Base-by-base conservation (phyloP, 92 coral and sea anemone genomes). In the Epizoanthus fatuus region DNA sequence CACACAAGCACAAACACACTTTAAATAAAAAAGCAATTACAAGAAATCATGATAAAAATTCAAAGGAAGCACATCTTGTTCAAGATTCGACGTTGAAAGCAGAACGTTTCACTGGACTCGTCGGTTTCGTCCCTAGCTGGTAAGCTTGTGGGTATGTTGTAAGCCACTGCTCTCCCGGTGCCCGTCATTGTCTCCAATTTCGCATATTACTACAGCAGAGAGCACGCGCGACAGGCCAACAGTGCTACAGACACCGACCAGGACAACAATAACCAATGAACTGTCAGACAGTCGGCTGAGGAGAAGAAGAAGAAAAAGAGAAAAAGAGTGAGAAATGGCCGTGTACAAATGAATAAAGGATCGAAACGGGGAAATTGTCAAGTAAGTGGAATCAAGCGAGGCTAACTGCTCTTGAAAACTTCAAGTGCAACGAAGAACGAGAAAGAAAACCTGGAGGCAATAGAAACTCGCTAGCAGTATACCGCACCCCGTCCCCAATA, bases 171-270 rank as follows among this genome's bases (percentile, higher is more conserved):
- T 10, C 82, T 77, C 40, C 82, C 82, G 10, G 82, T 77, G 1
- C 82, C 82, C 2, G 82, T 77, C 6, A 77, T 77, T 2, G 82
- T 77, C 39, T 77, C 82, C 11, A 77, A 77, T 17, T 77, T 77
- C 19, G 82, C 82, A 5, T 77, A 77, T 42, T 77, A 77, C 45
- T 77, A 77, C 82, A 77, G 82, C 82, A 68, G 82, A 10, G 82
- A 59, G 15, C 70, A 77, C 15, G 82, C 82, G 54, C 82, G 82
- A 12, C 82, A 77, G 37, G 82, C 82, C 4, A 59, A 77, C 55
- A 77, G n/a, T 13, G 56, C 58, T 2, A 17, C 64, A 13, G 82
- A 77, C 1, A 7, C 82, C 4, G 82, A 77, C 52, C 69, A 77
- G 10, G 82, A 77, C 8, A 75, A 3, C 5, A 5, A 35, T 5